Evolutionary conservation across 1,140 invertebrate genomes (phyloP), one percentile per base, ranked within the genome.

Genomic region (Oncopodura yosiiana): DNA sequence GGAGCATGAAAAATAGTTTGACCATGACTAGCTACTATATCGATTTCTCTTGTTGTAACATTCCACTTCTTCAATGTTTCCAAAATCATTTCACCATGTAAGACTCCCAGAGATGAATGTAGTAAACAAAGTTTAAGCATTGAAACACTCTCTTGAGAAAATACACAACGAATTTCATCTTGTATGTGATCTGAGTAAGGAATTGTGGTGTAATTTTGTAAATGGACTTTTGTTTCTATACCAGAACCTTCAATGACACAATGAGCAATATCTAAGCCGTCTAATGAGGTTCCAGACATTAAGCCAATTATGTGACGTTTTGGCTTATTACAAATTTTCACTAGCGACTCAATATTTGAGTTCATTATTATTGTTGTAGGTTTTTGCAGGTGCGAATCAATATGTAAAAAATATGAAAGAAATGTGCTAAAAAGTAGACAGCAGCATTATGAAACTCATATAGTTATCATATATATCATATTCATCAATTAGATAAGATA

Each of bases 1-100:
- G 55, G 55, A 11, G 55, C 55, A 39, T 57, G 55, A 36, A 38
- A 57, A 18, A 57, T 30, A 0, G 55, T 57, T 51, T 57, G 55
- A 11, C 55, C 55, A 18, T 57, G 55, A 37, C 55, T 57, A 24
- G 55, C 55, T 14, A 57, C 44, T 8, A 57, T 21, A 21, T 57
- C 55, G 2, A 57, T 19, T 11, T 57, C 55, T 0, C 2, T 0
- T 3, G 21, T 11, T 23, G 26, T 8, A 14, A 57, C 2, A 11
- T 45, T 45, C 55, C 55, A 57, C 5, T 37, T 27, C 18, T 39
- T 4, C 16, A 57, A 18, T 24, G 32, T 44, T 3, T 57, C 32
- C 3, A 57, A 14, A 26, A 52, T 24, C 32, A 57, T 45, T 51
- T 52, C 32, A 23, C n/a, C 48, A 27, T 57, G 49, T 5, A 57